Evolutionary conservation across 92 coral and sea anemone genomes (phyloP).

Genomic region (Palythoa grandiflora): DNA sequence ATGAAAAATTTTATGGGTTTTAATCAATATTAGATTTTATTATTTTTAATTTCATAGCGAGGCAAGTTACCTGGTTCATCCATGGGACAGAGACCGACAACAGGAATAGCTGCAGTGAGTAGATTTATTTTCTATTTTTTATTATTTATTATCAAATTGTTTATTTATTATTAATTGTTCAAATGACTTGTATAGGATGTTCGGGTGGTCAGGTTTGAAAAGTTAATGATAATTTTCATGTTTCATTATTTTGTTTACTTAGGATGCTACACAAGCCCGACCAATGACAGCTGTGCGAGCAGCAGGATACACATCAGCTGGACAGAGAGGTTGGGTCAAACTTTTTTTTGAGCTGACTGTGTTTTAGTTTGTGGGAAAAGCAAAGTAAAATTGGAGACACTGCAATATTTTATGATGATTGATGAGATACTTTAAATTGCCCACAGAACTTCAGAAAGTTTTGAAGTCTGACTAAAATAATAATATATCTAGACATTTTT

Average conservation of each 20-base stretch:
- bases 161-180: too few relatives aligned
- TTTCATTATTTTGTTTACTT: not conserved
- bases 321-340: constrained; percentile 61
- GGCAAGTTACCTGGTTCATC: constrained; percentile 95
- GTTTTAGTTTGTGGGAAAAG: not conserved
- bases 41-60: constrained; percentile 56
- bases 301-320: constrained; percentile 94
- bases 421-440: too few relatives aligned
- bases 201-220: not conserved
- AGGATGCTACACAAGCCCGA: constrained; percentile 97
- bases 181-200: too few relatives aligned
- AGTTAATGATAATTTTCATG: not conserved
- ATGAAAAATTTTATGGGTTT: not conserved
- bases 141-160: too few relatives aligned
- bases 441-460: too few relatives aligned
- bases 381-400: too few relatives aligned
- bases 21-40: not conserved
- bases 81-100: constrained; percentile 93
- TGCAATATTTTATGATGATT: too few relatives aligned
- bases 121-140: not conserved
- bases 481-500: too few relatives aligned
- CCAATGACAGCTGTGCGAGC: constrained; percentile 99
- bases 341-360: not conserved
- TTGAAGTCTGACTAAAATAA: too few relatives aligned
- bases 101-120: constrained; percentile 94